Percentiles rank a stretch among this genome's conserved stretches.
These are phyloP conservation scores for Acestrorhynchus altus DNA, from an alignment of 2,797 vertebrate species.

Conservation along the genomic window DNA sequence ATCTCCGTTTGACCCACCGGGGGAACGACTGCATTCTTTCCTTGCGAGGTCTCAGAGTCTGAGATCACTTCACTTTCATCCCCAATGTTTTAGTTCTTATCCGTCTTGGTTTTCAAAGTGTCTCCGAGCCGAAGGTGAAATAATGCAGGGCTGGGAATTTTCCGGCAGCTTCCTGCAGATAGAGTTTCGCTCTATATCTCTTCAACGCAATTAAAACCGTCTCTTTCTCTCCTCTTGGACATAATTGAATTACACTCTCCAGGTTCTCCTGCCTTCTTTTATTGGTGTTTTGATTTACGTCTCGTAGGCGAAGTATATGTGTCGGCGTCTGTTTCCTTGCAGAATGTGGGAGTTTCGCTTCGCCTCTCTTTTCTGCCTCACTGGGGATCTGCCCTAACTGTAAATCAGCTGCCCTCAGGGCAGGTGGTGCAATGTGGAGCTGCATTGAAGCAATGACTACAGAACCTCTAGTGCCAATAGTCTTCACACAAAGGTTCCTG, in stretches of 20 bases:
- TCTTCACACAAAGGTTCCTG: not conserved
- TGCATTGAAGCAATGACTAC: slow-evolving; percentile 7
- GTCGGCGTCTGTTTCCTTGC: slow-evolving; percentile 34
- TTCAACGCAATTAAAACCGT: slow-evolving; percentile 70
- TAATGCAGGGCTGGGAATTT: slow-evolving; percentile 69
- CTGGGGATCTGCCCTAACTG: slow-evolving; percentile 47
- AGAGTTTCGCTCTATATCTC: slow-evolving; percentile 66
- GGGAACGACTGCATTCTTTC: slow-evolving; percentile 75
- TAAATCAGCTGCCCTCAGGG: slow-evolving; percentile 39
- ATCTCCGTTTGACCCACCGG: slow-evolving; percentile 63
- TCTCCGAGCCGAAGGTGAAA: slow-evolving; percentile 68
- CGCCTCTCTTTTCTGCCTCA: slow-evolving; percentile 16
- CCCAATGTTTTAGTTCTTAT: slow-evolving; percentile 65
- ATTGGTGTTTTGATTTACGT: slow-evolving; percentile 54
- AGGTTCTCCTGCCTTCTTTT: slow-evolving; percentile 50
- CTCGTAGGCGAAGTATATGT: slow-evolving; percentile 46
- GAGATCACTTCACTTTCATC: slow-evolving; percentile 75
- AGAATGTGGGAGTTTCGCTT: slow-evolving; percentile 20
- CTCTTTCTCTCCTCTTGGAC: slow-evolving; percentile 40
- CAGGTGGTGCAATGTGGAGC: slow-evolving; percentile 20
- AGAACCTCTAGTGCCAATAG: slow-evolving; percentile 1
- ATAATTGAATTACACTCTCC: slow-evolving; percentile 46
- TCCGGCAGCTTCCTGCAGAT: slow-evolving; percentile 62
- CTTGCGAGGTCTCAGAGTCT: slow-evolving; percentile 70
- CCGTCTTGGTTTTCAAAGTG: slow-evolving; percentile 64